Conservation (phyloP, 2,888 invertebrate species). For the Torymus texanus region DNA sequence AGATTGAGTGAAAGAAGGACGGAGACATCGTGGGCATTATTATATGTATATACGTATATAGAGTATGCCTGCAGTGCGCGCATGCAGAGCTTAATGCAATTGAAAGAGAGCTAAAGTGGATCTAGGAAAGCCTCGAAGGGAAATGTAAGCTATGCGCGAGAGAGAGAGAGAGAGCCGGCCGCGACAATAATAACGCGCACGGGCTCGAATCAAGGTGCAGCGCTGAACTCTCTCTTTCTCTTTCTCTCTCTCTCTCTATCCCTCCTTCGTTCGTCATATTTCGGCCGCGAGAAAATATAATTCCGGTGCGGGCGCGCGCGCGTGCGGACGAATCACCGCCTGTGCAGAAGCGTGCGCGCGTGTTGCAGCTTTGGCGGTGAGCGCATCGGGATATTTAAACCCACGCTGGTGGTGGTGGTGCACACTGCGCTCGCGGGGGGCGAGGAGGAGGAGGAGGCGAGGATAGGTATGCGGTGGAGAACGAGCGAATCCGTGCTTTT, state of each 20-base stretch:
- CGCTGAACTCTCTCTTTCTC: no score
- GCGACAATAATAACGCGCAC: no score
- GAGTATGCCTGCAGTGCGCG: neutral
- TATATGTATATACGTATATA: neutral
- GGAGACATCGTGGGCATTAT: neutral
- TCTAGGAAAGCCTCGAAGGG: conserved; percentile 9
- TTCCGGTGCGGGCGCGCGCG: neutral
- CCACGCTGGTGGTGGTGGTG: neutral
- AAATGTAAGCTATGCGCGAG: no score
- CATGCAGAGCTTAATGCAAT: conserved; percentile 11
- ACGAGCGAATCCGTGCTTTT: neutral
- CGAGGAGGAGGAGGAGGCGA: neutral
- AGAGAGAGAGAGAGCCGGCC: no score
- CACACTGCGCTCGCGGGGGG: no score
- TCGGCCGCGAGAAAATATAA: neutral
- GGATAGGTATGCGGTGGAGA: neutral
- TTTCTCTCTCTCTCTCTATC: neutral
- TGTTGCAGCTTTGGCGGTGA: neutral
- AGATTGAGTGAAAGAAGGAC: conserved; percentile 18
- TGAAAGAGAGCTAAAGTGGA: conserved; percentile 28
- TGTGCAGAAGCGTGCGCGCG: neutral
- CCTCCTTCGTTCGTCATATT: conserved; percentile 32
- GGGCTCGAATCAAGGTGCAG: no score
- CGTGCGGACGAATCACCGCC: neutral
- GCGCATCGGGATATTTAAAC: conserved; percentile 29